Evolutionary conservation across 2,113 vertebrate genomes (phyloP).

Genomic region (Psammodynastes pulverulentus): DNA sequence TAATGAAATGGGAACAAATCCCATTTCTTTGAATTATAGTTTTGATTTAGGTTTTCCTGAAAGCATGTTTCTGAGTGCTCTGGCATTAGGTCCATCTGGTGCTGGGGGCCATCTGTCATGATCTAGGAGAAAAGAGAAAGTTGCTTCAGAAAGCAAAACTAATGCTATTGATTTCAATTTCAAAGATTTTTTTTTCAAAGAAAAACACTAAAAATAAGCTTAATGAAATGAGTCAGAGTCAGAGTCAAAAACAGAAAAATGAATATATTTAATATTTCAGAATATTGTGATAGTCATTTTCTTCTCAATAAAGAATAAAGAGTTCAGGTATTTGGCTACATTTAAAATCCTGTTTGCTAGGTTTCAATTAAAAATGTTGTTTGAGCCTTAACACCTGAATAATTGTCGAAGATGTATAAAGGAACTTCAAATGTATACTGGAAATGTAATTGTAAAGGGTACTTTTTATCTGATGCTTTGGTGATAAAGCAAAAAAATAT

Average conservation of each 20-base stretch:
- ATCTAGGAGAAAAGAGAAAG: conserved; percentile 64
- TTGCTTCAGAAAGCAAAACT: background rate
- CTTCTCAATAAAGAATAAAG: background rate
- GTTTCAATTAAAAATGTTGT: background rate
- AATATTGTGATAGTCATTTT: background rate
- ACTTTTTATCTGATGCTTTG: background rate
- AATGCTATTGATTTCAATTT: background rate
- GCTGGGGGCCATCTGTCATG: conserved; percentile 78
- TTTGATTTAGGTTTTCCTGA: conserved; percentile 52
- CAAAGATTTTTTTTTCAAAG: background rate
- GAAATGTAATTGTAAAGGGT: background rate
- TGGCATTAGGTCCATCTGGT: conserved; percentile 79
- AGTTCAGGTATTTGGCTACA: background rate
- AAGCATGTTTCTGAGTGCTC: conserved; percentile 71
- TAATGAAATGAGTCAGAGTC: background rate
- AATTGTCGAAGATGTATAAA: background rate
- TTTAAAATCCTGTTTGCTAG: background rate
- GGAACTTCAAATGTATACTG: background rate
- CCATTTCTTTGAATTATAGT: conserved; percentile 44
- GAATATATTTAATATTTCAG: background rate
- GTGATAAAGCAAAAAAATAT: background rate
- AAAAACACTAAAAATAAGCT: background rate
- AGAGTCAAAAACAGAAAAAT: background rate
- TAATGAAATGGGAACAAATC: background rate
- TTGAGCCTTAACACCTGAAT: background rate